These are phyloP conservation scores for Drosophila pseudotakahashii DNA, from an alignment of 2,888 invertebrate genomes.

Conservation along the genomic window DNA sequence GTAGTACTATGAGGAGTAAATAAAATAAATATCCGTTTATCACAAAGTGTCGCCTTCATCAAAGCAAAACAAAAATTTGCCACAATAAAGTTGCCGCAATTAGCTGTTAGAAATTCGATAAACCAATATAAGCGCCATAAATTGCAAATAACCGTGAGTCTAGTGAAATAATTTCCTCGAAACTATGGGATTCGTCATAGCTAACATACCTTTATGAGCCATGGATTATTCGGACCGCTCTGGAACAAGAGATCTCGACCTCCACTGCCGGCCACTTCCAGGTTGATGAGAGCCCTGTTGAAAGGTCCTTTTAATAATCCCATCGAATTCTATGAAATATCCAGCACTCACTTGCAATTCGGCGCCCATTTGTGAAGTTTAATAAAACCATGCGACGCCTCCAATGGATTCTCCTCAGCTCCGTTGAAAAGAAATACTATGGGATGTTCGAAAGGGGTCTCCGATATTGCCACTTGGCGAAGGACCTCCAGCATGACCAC, in stretches of 20 bases:
- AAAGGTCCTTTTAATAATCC: neutral
- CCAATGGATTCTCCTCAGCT: conserved; percentile 88
- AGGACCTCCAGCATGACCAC: conserved; percentile 87
- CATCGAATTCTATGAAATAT: no score
- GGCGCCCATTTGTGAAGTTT: conserved; percentile 84
- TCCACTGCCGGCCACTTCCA: conserved; percentile 96
- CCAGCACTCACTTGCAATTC: conserved; percentile 55
- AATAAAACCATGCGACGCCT: conserved; percentile 89
- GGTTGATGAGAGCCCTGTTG: conserved; percentile 90
- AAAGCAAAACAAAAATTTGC: neutral
- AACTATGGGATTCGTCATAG: neutral
- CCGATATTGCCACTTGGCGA: conserved; percentile 82
- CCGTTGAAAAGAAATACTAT: conserved; percentile 89
- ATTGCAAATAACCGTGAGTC: neutral
- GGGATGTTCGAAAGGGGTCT: conserved; percentile 85
- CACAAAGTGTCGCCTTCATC: neutral
- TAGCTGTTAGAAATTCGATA: conserved; percentile 13
- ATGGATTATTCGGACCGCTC: conserved; percentile 89
- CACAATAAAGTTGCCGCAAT: conserved; percentile 18
- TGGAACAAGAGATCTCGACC: conserved; percentile 96
- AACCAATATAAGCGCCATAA: conserved; percentile 19
- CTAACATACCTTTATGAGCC: conserved; percentile 87
- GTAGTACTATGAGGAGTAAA: conserved; percentile 82
- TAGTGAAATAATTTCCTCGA: neutral
- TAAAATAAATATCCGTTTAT: neutral